Base-by-base conservation (phyloP, 2,888 invertebrate genomes). In the Drosophila nr. medialis region DNA sequence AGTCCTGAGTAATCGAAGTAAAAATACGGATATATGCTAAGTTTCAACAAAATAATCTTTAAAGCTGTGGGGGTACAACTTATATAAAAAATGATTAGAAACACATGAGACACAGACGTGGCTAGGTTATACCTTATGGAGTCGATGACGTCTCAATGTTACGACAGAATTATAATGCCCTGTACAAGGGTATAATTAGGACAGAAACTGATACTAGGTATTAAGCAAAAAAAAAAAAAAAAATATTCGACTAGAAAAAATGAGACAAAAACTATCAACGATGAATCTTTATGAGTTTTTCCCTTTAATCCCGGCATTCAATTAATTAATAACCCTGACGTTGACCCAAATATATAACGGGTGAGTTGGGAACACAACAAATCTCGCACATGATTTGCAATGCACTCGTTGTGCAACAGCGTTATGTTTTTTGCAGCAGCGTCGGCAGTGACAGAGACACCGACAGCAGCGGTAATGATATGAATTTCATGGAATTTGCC, bases 401-500 rank as follows among this genome's bases (percentile, higher is more conserved):
- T 59, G 32, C 18, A 58, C 49, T 53, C 11, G 38, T 60, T 72
- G 45, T 60, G 61, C 61, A 63, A 48, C 42, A 48, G 50, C 10
- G 55, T 62, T 32, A 69, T 29, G 58, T 58, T 56, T 51, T 49
- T 61, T 32, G 54, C 64, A 51, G 24, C 30, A 40, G 49, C 34
- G 42, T 42, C 64, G 38, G 24, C 30, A 40, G 40, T 30, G n/a
- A 40, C 38, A 42, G 36, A 40, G 51, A 11, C 24, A 69, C 30
- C 45, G 36, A 36, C 36, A 49, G 66, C 42, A 67, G 18, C 40
- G 32, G 2, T 40, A 48, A 66, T 48, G 65, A 80, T 80, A 81
- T 50, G 53, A 63, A 72, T 72, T 83, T 75, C 76, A 66, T 85
- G 79, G 79, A 87, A 85, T 85, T 84, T 55, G 49, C n/a, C 15